A percentile compares a stretch with the other conserved stretches of the same genome.
phyloP scores from a whole-genome alignment of 2,113 vertebrate genomes.

The Pituophis catenifer region DNA sequence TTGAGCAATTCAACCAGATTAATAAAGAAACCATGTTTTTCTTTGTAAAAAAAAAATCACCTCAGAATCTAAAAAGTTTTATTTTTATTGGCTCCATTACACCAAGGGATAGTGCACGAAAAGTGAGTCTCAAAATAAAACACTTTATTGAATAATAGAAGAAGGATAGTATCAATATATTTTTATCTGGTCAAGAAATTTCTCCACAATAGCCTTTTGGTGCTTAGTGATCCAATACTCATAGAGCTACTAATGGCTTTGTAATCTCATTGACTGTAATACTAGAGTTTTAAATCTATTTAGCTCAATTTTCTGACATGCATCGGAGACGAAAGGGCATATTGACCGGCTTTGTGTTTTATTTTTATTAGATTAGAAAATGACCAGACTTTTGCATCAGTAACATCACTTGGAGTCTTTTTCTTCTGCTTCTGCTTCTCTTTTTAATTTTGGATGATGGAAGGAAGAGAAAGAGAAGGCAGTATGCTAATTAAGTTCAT shows the following conservation, averaged over 20 bases:
- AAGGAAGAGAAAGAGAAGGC: conserved; percentile 24
- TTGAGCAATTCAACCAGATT: not conserved
- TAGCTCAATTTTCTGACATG: conserved; percentile 70
- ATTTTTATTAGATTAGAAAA: conserved; percentile 66
- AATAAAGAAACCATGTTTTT: not conserved
- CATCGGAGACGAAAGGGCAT: conserved; percentile 59
- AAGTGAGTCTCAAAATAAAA: conserved; percentile 41
- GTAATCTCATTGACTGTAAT: conserved; percentile 69
- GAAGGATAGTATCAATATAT: conserved; percentile 60
- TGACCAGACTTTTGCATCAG: conserved; percentile 60
- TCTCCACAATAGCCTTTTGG: conserved; percentile 56
- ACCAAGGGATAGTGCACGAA: conserved; percentile 30
- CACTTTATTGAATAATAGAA: conserved; percentile 66
- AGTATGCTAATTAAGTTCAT: conserved; percentile 29
- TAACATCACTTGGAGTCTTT: conserved; percentile 25
- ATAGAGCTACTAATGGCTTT: conserved; percentile 70
- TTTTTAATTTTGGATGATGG: not conserved
- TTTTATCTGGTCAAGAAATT: conserved; percentile 65
- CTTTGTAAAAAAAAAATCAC: not conserved
- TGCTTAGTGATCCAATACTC: conserved; percentile 54
- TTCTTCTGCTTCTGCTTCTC: not conserved
- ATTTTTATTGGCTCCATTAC: conserved; percentile 36
- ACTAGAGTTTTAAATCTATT: conserved; percentile 70
- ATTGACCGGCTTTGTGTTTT: conserved; percentile 63
- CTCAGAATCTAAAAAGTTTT: conserved; percentile 10